Base-by-base conservation (phyloP, 2,113 vertebrate genomes). In the Seriola quinqueradiata region DNA sequence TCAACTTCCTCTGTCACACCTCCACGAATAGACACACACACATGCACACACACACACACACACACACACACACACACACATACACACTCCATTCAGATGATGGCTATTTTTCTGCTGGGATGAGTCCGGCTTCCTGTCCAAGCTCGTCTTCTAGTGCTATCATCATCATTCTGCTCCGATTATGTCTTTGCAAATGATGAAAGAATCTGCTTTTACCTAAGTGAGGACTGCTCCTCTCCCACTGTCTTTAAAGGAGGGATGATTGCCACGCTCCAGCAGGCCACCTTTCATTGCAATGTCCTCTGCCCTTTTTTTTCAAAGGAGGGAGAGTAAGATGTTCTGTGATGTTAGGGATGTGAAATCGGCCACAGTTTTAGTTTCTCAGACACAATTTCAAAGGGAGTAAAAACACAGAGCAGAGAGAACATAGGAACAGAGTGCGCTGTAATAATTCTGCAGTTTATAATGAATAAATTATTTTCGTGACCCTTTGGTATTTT, bases 171-270 rank as follows among this genome's bases (percentile, higher is more conserved):
- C 38, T 28, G 14, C 36, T 55, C 68, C 59, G 77, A 85, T 87
- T 85, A 68, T 46, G 32, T 80, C 78, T 75, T 65, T 28, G 76
- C 54, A 60, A 83, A 76, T 69, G 32, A 88, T 74, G 32, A 78
- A 75, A 75, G 58, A 36, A 25, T 48, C 8, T 44, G 32, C 66
- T 78, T 70, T 88, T 66, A 82, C 46, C 38, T 52, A 19, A 1
- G 14, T 44, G 23, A 73, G 11, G 66, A 63, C 38, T 28, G 13
- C 52, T 84, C 52, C 21, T 70, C 50, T 77, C 14, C 59, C 52
- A 4, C 1, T 65, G 21, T 64, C 48, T 63, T 75, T 83, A 40
- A 36, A 85, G 52, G 14, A 36, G 40, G 8, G 32, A 71, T 69
- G 66, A 87, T 72, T 34, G 75, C 55, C 40, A 52, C 1, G 9